Conservation (phyloP, 2,113 vertebrate genomes). For the Peromyscus californicus region DNA sequence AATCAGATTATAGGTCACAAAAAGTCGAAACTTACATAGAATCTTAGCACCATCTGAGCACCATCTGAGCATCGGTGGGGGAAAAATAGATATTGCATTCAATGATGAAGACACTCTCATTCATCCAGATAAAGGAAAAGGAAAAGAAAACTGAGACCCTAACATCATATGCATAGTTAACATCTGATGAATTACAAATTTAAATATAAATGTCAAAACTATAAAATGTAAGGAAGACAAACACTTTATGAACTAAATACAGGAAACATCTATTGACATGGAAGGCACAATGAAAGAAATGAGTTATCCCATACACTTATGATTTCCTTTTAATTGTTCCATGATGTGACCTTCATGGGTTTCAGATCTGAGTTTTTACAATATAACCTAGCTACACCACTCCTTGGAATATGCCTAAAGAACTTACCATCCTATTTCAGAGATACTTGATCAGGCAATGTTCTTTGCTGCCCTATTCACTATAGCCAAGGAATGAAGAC, state of each 20-base stretch:
- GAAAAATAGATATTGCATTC: not conserved
- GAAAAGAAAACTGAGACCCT: not conserved
- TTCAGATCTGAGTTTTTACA: not conserved
- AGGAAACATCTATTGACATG: not conserved
- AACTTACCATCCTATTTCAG: not conserved
- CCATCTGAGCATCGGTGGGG: not conserved
- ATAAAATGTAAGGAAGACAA: not conserved
- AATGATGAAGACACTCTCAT: not conserved
- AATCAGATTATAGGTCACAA: not conserved
- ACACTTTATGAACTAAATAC: not conserved
- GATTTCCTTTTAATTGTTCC: not conserved
- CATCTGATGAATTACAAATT: not conserved
- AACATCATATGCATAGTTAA: not conserved
- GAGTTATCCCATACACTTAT: not conserved
- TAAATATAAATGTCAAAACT: not conserved
- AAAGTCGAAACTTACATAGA: not conserved
- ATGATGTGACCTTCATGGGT: not conserved
- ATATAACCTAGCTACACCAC: not conserved
- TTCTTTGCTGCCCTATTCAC: no score
- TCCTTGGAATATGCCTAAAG: not conserved
- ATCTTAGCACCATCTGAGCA: no score
- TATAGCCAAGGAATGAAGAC: not conserved
- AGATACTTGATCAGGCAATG: not conserved
- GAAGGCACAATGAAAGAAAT: not conserved
- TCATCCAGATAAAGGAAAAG: not conserved